Evolutionary conservation across 2,888 invertebrate species (phyloP).

Genomic region (Toxonevra muliebris): DNA sequence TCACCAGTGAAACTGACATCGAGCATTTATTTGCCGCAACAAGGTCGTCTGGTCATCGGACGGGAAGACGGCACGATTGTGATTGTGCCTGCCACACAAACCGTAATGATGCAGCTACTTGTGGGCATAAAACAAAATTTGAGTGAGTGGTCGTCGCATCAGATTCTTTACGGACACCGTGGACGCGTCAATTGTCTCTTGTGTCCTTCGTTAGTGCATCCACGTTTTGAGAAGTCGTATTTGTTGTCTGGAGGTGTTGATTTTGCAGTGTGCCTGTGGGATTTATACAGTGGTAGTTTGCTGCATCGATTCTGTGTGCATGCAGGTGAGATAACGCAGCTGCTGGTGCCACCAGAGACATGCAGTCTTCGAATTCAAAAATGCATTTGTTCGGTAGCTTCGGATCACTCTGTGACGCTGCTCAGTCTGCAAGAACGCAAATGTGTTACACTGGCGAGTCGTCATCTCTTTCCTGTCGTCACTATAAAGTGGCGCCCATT

Average conservation of each 20-base stretch:
- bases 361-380: constrained; percentile 90
- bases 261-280: constrained; percentile 96
- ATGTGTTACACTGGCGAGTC: constrained; percentile 88
- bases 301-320: constrained; percentile 97
- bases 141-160: constrained; percentile 89
- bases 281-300: constrained; percentile 86
- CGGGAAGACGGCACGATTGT: constrained; percentile 96
- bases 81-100: constrained; percentile 94
- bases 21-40: constrained; percentile 92
- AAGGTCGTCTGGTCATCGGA: constrained; percentile 93
- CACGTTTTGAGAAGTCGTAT: constrained; percentile 84
- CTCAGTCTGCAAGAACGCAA: constrained; percentile 88
- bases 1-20: constrained; percentile 85
- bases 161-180: constrained; percentile 87
- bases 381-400: constrained; percentile 95
- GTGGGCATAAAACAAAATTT: constrained; percentile 81
- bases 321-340: constrained; percentile 95
- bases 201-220: constrained; percentile 92
- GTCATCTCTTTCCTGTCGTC: constrained; percentile 93
- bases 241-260: constrained; percentile 97
- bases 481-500: constrained; percentile 96
- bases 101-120: constrained; percentile 90
- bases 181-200: constrained; percentile 94
- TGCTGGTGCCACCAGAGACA: constrained; percentile 92
- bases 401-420: constrained; percentile 96